These are phyloP conservation scores for Spheniscus mendiculus DNA, from an alignment of 2,113 vertebrate genomes.

Conservation along the genomic window DNA sequence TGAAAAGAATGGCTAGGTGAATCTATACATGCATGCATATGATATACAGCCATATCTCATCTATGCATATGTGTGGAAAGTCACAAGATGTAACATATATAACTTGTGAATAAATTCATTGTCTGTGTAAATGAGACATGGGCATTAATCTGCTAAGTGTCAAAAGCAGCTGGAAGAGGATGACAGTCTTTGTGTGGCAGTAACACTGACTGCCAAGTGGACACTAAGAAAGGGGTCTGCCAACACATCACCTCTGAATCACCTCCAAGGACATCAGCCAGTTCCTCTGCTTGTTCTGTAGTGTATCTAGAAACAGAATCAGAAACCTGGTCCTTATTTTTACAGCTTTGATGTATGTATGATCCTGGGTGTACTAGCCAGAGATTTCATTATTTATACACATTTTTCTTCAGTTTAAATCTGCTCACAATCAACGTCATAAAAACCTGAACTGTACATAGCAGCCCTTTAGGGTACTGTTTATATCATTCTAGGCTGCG, in stretches of 20 bases:
- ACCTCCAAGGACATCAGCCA: not conserved
- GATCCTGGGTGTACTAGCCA: not conserved
- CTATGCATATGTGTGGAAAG: not conserved
- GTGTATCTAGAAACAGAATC: not conserved
- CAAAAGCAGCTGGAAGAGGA: not conserved
- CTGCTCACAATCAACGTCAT: not conserved
- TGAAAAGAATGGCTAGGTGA: not conserved
- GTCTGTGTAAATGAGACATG: not conserved
- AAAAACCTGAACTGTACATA: not conserved
- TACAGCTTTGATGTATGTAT: not conserved
- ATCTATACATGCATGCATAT: not conserved
- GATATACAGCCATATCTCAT: not conserved
- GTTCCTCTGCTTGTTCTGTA: not conserved
- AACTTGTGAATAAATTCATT: not conserved
- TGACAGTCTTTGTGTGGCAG: not conserved
- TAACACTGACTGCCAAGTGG: not conserved
- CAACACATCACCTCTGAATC: not conserved
- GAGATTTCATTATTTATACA: not conserved
- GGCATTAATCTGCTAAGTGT: not conserved
- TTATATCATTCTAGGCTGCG: accelerated
- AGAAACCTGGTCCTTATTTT: not conserved
- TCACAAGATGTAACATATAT: not conserved
- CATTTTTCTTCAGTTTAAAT: not conserved
- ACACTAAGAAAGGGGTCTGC: not conserved
- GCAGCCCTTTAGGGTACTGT: not conserved